Evolutionary conservation across 2,888 invertebrate genomes (phyloP).

Genomic region (Laspeyria flexula): DNA sequence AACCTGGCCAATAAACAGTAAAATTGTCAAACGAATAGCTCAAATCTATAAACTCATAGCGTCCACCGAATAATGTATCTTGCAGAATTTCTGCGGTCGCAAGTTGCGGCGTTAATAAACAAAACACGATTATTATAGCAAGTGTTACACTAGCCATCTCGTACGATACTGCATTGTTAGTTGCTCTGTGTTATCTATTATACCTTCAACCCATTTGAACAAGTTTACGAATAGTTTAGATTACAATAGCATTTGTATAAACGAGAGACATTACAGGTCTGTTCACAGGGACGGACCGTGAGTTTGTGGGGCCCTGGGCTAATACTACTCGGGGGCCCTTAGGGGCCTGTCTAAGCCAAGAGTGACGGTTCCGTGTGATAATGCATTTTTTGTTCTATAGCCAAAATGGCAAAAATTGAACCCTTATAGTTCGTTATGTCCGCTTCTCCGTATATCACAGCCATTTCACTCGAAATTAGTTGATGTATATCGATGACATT

Average conservation of each 20-base stretch:
- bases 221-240: no score
- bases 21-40: conserved; percentile 61
- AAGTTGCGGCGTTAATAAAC: conserved; percentile 17
- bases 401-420: no score
- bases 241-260: conserved; percentile 7
- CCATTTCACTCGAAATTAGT: no score
- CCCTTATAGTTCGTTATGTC: no score
- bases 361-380: no score
- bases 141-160: conserved; percentile 43
- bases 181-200: not conserved
- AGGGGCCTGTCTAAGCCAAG: no score
- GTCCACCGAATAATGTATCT: conserved; percentile 56
- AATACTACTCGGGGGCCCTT: no score
- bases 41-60: conserved; percentile 67
- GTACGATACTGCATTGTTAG: not conserved
- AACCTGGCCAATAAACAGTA: conserved; percentile 63
- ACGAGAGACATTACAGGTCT: not conserved
- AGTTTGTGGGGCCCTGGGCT: no score
- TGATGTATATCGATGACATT: no score
- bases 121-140: conserved; percentile 26
- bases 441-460: no score
- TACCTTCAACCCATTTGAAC: not conserved
- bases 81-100: conserved; percentile 47
- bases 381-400: no score
- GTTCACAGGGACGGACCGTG: no score